Evolutionary conservation across 1,140 invertebrate genomes (phyloP), one percentile per base, ranked within the genome.

Genomic region (Melipona quadrifasciata): DNA sequence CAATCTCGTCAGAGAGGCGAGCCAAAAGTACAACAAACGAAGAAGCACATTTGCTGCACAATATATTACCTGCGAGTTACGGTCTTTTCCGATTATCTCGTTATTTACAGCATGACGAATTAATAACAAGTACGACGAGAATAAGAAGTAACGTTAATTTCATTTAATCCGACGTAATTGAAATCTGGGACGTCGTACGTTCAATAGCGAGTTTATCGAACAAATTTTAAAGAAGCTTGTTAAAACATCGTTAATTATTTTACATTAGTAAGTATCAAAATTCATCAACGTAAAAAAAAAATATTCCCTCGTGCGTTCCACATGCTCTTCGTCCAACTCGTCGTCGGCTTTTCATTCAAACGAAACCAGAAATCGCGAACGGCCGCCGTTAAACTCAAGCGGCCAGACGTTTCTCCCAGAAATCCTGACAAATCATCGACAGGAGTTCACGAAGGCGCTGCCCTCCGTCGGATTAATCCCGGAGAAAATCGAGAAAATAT

Each of bases 381-480:
- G 8, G 39, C 39, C 39, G 39, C 8, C 39, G 19, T 65, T 19
- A 65, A n/a, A 21, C 12, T 31, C 47, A n/a, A 64, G 19, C 17
- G 14, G 17, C 4, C 39, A 10, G 47, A 47, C 27, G 58, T 77
- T n/a, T 27, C 10, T 39, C 17, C n/a, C 3, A 51, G 34, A 19
- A 21, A 57, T 58, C 14, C 21, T 34, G 34, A 68, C 19, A 34
- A 58, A 83, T 58, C 39, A 34, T 47, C 53, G 8, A 12, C n/a
- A 39, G 39, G 21, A 27, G n/a, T 39, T 68, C 53, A 47, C 57
- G 55, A 34, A 67, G 79, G 68, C 79, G 58, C 79, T 51, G 47
- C 11, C 16, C 65, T 24, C 39, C 39, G 55, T 12, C 64, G 79
- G 79, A 88, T 89, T 89, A 89, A 88, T 82, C 75, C 68, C 34